Conservation (phyloP, 2,113 vertebrate genomes). For the Nibea albiflora region DNA sequence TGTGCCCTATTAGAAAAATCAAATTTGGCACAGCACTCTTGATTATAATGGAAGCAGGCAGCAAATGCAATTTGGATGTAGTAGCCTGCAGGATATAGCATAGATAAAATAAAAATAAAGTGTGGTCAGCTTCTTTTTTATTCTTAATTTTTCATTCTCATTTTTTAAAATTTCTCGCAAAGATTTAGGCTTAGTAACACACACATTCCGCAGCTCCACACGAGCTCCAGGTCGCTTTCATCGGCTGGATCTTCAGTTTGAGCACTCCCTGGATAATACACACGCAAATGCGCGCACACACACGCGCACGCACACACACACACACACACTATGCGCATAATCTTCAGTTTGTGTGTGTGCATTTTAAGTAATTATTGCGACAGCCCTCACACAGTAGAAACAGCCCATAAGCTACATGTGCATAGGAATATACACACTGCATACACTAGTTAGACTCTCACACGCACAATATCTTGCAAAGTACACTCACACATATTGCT, state of each 20-base stretch:
- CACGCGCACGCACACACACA: slow-evolving; percentile 15
- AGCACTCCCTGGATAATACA: slow-evolving; percentile 54
- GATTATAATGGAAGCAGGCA: too few relatives aligned
- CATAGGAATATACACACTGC: slow-evolving; percentile 18
- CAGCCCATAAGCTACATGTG: slow-evolving; percentile 5
- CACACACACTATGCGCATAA: slow-evolving; percentile 14
- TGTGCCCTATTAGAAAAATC: too few relatives aligned
- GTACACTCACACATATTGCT: background rate
- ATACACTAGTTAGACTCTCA: background rate
- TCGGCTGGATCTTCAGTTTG: slow-evolving; percentile 64
- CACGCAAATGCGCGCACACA: slow-evolving; percentile 9
- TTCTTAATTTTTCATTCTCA: too few relatives aligned
- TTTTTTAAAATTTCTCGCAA: background rate
- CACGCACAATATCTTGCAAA: background rate
- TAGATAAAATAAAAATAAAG: background rate
- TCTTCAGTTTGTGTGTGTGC: slow-evolving; percentile 49
- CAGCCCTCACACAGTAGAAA: background rate
- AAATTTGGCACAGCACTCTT: too few relatives aligned
- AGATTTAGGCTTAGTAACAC: background rate
- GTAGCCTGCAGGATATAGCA: background rate
- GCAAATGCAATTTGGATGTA: too few relatives aligned
- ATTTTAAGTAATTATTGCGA: slow-evolving; percentile 45
- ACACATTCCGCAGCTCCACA: slow-evolving; percentile 23
- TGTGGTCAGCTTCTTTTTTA: too few relatives aligned
- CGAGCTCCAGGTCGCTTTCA: slow-evolving; percentile 65